Evolutionary conservation across 2,797 vertebrate species (phyloP), one percentile per base, ranked within the genome.

Genomic region (Echiichthys vipera): DNA sequence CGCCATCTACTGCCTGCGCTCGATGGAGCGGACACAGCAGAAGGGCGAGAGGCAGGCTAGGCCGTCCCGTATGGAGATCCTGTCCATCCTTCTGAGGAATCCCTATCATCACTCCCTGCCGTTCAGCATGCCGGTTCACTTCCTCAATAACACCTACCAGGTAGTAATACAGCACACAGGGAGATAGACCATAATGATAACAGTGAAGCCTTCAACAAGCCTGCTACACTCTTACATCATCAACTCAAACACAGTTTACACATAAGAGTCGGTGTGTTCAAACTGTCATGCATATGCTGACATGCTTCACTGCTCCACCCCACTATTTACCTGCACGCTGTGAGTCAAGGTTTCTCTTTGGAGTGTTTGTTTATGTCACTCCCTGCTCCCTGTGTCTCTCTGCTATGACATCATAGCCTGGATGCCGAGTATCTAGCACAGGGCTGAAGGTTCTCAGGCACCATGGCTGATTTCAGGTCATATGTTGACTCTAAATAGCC

Each of bases 111-210:
- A 99, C 73, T 99, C 98, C 0, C 91, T 99, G 76, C 98, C 98
- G 5, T 99, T 99, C 86, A 99, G 98, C 34, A 94, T 99, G 46
- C 98, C 98, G 0, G 97, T 99, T 56, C 98, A 99, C 91, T 99
- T 99, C 89, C 96, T 97, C 92, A 99, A 99, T 0, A 96, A 95
- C 81, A 97, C 97, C 30, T 99, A 99, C 89, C 97, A 99, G 96
- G 98, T 99, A 58, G 15, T 0, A 18, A 13, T 3, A 53, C 34
- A 9, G 9, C 30, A 15, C 54, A 2, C 25, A 34, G 34, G 24
- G 22, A 10, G 40, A 30, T 9, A 14, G 1, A 17, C 20, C 5
- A 20, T 15, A 11, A 50, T 5, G 42, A 11, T 5, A 34, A 45
- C 8, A 20, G n/a, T 37, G 20, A 34, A 8, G 40, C 9, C 5